These are phyloP conservation scores for Somateria mollissima DNA, from an alignment of 2,797 vertebrate species.

Conservation along the genomic window DNA sequence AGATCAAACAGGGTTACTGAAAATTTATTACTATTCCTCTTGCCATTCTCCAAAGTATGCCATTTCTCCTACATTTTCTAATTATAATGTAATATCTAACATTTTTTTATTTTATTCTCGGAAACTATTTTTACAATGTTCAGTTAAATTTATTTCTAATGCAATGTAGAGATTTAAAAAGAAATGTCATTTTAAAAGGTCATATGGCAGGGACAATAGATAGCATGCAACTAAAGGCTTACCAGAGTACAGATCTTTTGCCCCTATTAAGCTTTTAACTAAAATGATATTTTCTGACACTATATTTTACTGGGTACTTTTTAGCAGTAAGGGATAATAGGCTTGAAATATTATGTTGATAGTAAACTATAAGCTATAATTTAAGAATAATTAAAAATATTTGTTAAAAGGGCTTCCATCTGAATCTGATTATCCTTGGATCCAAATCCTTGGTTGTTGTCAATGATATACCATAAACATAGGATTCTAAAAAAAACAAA, in stretches of 20 bases:
- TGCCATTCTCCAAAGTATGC: background rate
- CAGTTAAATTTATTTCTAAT: background rate
- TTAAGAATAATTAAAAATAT: background rate
- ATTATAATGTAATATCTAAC: background rate
- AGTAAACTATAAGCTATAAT: background rate
- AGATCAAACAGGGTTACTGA: background rate
- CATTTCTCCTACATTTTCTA: background rate
- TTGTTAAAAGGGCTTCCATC: background rate
- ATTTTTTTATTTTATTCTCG: background rate
- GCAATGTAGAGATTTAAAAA: background rate
- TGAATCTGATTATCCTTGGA: background rate
- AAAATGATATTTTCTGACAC: background rate
- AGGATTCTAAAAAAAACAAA: background rate
- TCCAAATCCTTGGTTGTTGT: background rate
- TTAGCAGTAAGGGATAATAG: background rate
- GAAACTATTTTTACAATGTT: background rate
- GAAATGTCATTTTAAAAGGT: slow-evolving; percentile 10
- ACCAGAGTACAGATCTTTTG: background rate
- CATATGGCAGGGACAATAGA: background rate
- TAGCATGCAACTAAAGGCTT: background rate
- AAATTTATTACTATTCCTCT: background rate
- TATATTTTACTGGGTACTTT: background rate
- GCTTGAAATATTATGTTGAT: background rate
- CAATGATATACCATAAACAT: background rate
- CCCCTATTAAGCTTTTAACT: background rate